phyloP scores from a whole-genome alignment of 2,797 vertebrate genomes.

The Anas bahamensis region DNA sequence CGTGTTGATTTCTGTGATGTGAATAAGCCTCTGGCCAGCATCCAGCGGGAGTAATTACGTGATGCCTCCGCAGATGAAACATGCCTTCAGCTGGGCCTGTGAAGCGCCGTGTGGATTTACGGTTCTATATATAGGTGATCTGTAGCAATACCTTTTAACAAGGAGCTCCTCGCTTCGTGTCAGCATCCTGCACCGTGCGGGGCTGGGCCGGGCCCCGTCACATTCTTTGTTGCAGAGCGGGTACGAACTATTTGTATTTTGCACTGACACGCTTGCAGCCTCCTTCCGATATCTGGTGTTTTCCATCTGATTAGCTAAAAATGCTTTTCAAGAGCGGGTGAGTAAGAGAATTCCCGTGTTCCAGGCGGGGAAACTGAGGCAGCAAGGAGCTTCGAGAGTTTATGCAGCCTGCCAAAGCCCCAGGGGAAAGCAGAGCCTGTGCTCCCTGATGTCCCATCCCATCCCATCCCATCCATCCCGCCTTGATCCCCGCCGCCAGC shows the following conservation, averaged over 20 bases:
- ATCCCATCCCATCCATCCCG: too few relatives aligned
- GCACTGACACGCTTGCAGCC: neutral
- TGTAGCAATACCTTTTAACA: slow-evolving; percentile 59
- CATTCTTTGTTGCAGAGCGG: neutral
- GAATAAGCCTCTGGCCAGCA: slow-evolving; percentile 61
- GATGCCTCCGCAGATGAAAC: slow-evolving; percentile 64
- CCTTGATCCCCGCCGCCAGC: neutral
- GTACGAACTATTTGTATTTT: neutral
- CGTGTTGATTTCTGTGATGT: slow-evolving; percentile 65
- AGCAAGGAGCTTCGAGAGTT: neutral
- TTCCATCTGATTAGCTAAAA: neutral
- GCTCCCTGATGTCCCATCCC: neutral
- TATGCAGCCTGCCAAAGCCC: neutral
- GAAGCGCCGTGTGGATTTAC: slow-evolving; percentile 41
- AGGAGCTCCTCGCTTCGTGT: slow-evolving; percentile 21
- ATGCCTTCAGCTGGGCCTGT: slow-evolving; percentile 40
- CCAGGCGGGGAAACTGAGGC: neutral
- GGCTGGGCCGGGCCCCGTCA: neutral
- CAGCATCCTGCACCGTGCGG: neutral
- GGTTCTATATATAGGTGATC: slow-evolving; percentile 62
- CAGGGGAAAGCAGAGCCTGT: neutral
- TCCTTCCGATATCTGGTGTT: neutral
- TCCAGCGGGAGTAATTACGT: slow-evolving; percentile 63
- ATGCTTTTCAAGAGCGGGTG: neutral
- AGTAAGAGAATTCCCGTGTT: neutral